These are phyloP conservation scores for Spodoptera picta DNA, from an alignment of 2,888 invertebrate genomes.

Conservation along the genomic window DNA sequence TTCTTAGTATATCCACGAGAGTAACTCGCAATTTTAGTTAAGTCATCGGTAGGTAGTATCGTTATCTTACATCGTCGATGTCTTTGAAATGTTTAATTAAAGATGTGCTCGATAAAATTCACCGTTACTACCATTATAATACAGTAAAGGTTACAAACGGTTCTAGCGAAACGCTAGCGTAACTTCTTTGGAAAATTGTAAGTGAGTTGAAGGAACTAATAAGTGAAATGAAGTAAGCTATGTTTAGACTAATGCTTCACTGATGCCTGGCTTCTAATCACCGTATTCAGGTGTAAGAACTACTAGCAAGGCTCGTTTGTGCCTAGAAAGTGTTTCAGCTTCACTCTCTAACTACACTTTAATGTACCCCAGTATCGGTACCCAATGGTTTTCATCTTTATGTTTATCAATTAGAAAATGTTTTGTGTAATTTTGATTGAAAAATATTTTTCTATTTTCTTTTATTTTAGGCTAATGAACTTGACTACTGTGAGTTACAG, in stretches of 20 bases:
- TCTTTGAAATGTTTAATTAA: not conserved
- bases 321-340: constrained; percentile 66
- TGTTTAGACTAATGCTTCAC: constrained; percentile 36
- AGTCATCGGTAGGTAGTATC: not conserved
- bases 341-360: constrained; percentile 63
- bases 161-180: constrained; percentile 22
- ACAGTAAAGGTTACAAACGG: constrained; percentile 29
- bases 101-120: not conserved
- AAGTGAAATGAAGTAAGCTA: constrained; percentile 38
- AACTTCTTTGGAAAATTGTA: constrained; percentile 36
- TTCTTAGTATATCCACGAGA: no score
- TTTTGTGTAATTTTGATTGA: not conserved
- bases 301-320: constrained; percentile 54
- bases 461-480: not conserved
- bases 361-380: constrained; percentile 54
- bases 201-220: constrained; percentile 45
- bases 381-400: constrained; percentile 9
- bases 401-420: constrained; percentile 8
- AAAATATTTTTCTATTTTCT: constrained; percentile 1
- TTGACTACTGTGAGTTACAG: not conserved
- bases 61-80: no score
- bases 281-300: constrained; percentile 33
- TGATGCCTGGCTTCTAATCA: constrained; percentile 40
- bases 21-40: not conserved
- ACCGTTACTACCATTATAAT: constrained; percentile 14